Conservation (phyloP, 35 echinoderm and acorn worm genomes). For the Anneissia japonica region DNA sequence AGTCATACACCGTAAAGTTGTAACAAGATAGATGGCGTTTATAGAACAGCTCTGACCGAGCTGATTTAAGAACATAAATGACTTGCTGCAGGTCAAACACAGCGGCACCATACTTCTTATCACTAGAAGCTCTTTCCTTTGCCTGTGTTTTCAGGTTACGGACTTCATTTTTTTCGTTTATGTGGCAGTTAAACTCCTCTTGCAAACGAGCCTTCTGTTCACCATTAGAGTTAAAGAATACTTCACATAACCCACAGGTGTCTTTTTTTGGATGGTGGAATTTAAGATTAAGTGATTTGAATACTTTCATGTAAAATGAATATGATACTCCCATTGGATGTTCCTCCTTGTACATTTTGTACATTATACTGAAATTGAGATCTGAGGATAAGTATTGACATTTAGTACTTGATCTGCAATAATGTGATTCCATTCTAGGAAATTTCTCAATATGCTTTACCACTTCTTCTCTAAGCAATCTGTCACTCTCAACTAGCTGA, state of each 20-base stretch:
- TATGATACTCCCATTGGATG: neutral
- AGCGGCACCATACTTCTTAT: neutral
- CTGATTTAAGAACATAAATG: conserved; percentile 49
- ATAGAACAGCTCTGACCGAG: conserved; percentile 53
- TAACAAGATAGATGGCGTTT: conserved; percentile 48
- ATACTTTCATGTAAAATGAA: conserved; percentile 11
- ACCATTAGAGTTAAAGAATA: conserved; percentile 1
- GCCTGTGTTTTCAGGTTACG: conserved; percentile 9
- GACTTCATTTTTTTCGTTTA: conserved; percentile 29
- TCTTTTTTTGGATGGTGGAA: conserved; percentile 62
- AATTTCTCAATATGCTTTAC: conserved; percentile 44
- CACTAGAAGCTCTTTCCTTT: neutral
- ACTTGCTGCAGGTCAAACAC: conserved; percentile 73
- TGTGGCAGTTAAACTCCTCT: conserved; percentile 5
- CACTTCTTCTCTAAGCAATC: conserved; percentile 21
- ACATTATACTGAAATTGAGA: conserved; percentile 34
- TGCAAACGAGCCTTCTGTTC: neutral
- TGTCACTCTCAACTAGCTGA: neutral
- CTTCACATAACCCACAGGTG: conserved; percentile 47
- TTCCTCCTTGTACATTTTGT: conserved; percentile 29
- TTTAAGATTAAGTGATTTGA: conserved; percentile 38
- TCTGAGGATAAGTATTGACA: conserved; percentile 47
- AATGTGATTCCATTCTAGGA: conserved; percentile 59
- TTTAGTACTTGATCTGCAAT: conserved; percentile 24
- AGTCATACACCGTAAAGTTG: conserved; percentile 71